Conservation (phyloP, 2,113 vertebrate genomes). For the Alouatta palliata region DNA sequence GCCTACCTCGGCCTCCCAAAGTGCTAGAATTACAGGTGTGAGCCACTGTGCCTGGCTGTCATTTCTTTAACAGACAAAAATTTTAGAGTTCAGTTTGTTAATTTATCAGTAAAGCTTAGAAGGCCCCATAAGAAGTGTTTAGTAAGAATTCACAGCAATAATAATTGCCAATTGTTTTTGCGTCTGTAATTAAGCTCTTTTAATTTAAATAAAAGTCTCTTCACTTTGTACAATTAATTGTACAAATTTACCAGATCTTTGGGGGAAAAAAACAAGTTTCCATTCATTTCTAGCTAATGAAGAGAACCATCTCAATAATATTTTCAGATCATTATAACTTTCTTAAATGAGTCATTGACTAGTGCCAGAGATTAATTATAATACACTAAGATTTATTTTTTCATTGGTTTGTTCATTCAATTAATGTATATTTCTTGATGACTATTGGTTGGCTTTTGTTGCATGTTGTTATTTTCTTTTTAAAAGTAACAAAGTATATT, state of each 20-base stretch:
- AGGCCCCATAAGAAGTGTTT: not conserved
- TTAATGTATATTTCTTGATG: slow-evolving; percentile 27
- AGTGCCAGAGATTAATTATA: not conserved
- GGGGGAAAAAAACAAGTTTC: not conserved
- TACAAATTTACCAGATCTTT: slow-evolving; percentile 18
- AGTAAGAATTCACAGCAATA: slow-evolving; percentile 19
- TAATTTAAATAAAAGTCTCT: slow-evolving; percentile 36
- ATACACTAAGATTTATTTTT: slow-evolving; percentile 14
- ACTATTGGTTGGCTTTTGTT: not conserved
- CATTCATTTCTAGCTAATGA: not conserved
- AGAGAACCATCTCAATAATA: slow-evolving; percentile 6
- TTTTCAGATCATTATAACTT: not conserved
- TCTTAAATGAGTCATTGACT: not conserved
- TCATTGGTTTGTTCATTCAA: not conserved
- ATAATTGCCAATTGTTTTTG: slow-evolving; percentile 15
- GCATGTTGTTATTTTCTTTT: slow-evolving; percentile 44
- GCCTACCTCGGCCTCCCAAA: no score
- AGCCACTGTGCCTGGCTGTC: no score
- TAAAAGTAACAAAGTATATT: slow-evolving; percentile 1
- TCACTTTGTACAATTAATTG: not conserved
- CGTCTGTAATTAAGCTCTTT: slow-evolving; percentile 13
- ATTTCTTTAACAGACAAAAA: not conserved
- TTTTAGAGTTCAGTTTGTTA: slow-evolving; percentile 30
- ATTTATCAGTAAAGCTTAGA: slow-evolving; percentile 14
- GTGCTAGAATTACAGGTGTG: no score